Evolutionary conservation across 2,797 vertebrate genomes (phyloP).

Genomic region (Chromis chromis): DNA sequence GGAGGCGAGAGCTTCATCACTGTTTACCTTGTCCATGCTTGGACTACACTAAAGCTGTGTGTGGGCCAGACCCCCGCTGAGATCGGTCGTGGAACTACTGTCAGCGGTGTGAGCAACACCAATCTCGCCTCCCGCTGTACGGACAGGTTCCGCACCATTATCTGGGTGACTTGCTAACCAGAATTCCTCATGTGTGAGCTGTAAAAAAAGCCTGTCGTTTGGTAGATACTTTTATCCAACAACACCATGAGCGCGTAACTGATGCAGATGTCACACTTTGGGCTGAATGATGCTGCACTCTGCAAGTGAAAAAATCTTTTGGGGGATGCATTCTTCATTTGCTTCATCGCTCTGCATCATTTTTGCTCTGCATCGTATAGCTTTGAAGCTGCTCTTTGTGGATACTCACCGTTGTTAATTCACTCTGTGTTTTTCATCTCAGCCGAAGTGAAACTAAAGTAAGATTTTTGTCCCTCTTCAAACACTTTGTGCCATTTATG

Average conservation of each 20-base stretch:
- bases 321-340: neutral
- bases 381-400: slow-evolving; percentile 14
- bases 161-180: slow-evolving; percentile 69
- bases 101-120: slow-evolving; percentile 65
- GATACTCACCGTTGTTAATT: neutral
- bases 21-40: slow-evolving; percentile 78
- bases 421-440: slow-evolving; percentile 26
- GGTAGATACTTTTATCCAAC: slow-evolving; percentile 33
- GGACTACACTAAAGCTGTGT: slow-evolving; percentile 73
- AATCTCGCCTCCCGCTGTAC: slow-evolving; percentile 49
- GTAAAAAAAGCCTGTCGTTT: slow-evolving; percentile 44
- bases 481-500: slow-evolving; percentile 29
- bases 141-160: slow-evolving; percentile 77
- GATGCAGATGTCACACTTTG: slow-evolving; percentile 22
- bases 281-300: neutral
- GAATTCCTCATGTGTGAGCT: slow-evolving; percentile 62
- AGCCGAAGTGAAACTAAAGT: slow-evolving; percentile 18
- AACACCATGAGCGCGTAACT: neutral
- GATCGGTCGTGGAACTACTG: slow-evolving; percentile 58
- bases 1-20: slow-evolving; percentile 64
- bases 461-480: slow-evolving; percentile 17
- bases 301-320: neutral
- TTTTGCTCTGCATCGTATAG: neutral
- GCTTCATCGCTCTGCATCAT: too few relatives aligned
- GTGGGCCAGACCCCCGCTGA: slow-evolving; percentile 76